Evolutionary conservation across 2,797 vertebrate species (phyloP).

Genomic region (Oreonectes daqikongensis): DNA sequence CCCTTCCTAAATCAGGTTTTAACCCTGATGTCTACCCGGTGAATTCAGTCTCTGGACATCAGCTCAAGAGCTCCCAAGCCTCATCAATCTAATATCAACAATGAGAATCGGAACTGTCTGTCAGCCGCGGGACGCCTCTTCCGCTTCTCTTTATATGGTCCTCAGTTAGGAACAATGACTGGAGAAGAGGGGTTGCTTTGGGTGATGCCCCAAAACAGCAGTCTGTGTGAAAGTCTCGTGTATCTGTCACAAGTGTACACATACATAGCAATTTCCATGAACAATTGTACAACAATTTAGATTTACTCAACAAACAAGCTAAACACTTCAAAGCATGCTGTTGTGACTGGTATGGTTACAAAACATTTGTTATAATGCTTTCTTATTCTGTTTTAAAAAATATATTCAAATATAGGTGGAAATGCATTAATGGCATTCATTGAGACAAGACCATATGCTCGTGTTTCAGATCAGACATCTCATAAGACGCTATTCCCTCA

Average conservation of each 20-base stretch:
- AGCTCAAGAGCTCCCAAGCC: neutral
- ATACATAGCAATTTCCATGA: too few species aligned
- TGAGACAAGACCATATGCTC: too few species aligned
- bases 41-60: slow-evolving; percentile 3
- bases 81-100: slow-evolving; percentile 36
- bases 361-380: too few species aligned
- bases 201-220: slow-evolving; percentile 12
- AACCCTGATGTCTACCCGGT: slow-evolving; percentile 13
- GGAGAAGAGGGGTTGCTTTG: neutral
- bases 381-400: too few species aligned
- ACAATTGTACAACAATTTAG: neutral
- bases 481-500: neutral
- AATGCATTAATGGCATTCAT: neutral
- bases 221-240: slow-evolving; percentile 11
- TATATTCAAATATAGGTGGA: too few species aligned
- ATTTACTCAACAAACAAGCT: neutral
- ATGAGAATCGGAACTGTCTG: slow-evolving; percentile 27
- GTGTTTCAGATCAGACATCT: neutral
- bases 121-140: slow-evolving; percentile 22
- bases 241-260: neutral
- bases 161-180: slow-evolving; percentile 5
- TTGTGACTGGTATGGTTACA: too few species aligned
- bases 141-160: slow-evolving; percentile 18
- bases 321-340: too few species aligned
- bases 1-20: slow-evolving; percentile 3